Conservation (phyloP, 2,888 invertebrate genomes). For the Scaptomyza parva region DNA sequence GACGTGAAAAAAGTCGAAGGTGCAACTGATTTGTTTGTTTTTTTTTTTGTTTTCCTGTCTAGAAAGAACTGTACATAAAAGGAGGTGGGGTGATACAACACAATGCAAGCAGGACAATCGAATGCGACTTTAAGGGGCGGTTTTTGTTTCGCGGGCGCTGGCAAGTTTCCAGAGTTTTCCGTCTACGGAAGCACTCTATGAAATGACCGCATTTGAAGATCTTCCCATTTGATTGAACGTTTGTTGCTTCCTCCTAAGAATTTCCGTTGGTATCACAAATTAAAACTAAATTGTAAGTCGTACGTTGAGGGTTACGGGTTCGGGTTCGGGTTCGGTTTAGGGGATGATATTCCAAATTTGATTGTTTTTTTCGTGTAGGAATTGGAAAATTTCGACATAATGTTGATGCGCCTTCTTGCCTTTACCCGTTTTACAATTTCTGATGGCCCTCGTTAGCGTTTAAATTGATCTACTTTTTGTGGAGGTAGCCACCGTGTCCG, state of each 20-base stretch:
- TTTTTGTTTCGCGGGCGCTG: slow-evolving; percentile 34
- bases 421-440: slow-evolving; percentile 65
- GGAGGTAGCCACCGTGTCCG: slow-evolving; percentile 71
- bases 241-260: slow-evolving; percentile 62
- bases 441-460: slow-evolving; percentile 65
- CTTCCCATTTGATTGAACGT: slow-evolving; percentile 31
- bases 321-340: slow-evolving; percentile 47
- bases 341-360: slow-evolving; percentile 26
- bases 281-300: slow-evolving; percentile 83
- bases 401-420: slow-evolving; percentile 56
- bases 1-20: slow-evolving; percentile 72
- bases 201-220: slow-evolving; percentile 39
- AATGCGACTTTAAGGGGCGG: slow-evolving; percentile 28
- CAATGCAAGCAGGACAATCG: slow-evolving; percentile 42
- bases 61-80: slow-evolving; percentile 72
- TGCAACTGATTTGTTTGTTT: slow-evolving; percentile 68
- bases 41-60: slow-evolving; percentile 54
- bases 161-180: slow-evolving; percentile 56
- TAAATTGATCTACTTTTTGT: slow-evolving; percentile 82
- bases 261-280: slow-evolving; percentile 83
- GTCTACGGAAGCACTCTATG: slow-evolving; percentile 15
- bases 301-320: slow-evolving; percentile 68
- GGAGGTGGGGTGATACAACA: slow-evolving; percentile 45
- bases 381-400: slow-evolving; percentile 48
- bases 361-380: slow-evolving; percentile 20